Conservation (phyloP, 2,888 invertebrate species). For the Pyrrhia umbra region DNA sequence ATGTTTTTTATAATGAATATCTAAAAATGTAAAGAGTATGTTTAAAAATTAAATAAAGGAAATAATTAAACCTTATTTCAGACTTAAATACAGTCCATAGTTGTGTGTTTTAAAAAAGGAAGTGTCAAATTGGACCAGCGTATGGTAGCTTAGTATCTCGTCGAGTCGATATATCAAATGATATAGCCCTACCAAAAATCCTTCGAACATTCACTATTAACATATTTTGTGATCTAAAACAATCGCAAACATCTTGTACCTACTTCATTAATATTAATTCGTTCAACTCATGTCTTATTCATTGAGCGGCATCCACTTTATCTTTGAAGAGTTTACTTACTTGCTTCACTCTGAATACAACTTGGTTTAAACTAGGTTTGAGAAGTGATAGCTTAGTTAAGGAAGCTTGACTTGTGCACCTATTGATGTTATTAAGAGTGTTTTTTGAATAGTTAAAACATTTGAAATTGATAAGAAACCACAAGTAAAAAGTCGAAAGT, state of each 20-base stretch:
- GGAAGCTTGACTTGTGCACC: slow-evolving; percentile 6
- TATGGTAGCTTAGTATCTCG: too few species aligned
- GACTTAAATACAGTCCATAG: too few species aligned
- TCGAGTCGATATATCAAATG: not conserved
- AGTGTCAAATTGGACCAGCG: too few species aligned
- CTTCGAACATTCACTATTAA: not conserved
- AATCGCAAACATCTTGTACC: slow-evolving; percentile 55
- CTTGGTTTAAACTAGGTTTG: slow-evolving; percentile 49
- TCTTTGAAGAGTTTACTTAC: slow-evolving; percentile 56
- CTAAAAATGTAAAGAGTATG: too few species aligned
- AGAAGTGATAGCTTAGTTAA: slow-evolving; percentile 47
- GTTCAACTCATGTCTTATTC: slow-evolving; percentile 53
- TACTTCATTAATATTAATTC: slow-evolving; percentile 58
- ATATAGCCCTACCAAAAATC: too few species aligned
- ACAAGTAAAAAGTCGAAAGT: not conserved
- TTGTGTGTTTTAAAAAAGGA: too few species aligned
- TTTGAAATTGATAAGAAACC: not conserved
- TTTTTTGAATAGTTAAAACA: not conserved
- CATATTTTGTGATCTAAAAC: slow-evolving; percentile 27
- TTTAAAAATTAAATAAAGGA: too few species aligned
- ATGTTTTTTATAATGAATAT: too few species aligned
- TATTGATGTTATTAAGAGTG: not conserved
- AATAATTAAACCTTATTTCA: too few species aligned
- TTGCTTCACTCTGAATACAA: slow-evolving; percentile 55
- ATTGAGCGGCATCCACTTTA: slow-evolving; percentile 53